phyloP scores from a whole-genome alignment of 2,113 vertebrate species.

The Stercorarius parasiticus region DNA sequence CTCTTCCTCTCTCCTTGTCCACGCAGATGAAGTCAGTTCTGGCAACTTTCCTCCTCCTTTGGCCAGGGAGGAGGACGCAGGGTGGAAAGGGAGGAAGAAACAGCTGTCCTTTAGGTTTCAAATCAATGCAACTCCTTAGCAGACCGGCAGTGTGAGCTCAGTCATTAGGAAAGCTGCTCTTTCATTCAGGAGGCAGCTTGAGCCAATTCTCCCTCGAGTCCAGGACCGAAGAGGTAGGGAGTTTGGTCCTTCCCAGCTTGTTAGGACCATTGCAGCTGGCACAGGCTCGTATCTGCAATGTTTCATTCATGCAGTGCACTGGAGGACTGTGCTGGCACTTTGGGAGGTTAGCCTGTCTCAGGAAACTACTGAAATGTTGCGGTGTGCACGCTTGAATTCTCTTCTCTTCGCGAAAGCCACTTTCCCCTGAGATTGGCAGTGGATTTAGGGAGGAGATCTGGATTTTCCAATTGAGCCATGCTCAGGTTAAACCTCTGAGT shows the following conservation, averaged over 20 bases:
- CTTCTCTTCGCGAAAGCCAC: fast-evolving
- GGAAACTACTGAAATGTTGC: not conserved
- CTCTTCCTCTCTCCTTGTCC: not conserved
- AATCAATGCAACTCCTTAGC: slow-evolving; percentile 8
- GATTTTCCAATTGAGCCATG: not conserved
- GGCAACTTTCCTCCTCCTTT: not conserved
- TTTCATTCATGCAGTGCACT: not conserved
- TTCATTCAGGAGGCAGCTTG: not conserved
- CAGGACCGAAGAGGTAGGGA: not conserved
- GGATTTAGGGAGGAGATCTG: not conserved
- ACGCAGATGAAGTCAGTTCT: not conserved
- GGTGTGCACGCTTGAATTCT: not conserved
- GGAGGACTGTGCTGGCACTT: not conserved
- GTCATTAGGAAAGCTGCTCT: slow-evolving; percentile 10
- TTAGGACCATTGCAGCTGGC: not conserved
- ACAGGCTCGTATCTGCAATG: not conserved
- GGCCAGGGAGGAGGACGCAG: not conserved
- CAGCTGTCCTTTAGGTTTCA: slow-evolving; percentile 39
- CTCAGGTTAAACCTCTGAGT: not conserved
- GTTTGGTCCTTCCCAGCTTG: not conserved
- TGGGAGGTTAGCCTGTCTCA: not conserved
- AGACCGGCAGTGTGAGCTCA: not conserved
- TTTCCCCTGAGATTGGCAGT: not conserved
- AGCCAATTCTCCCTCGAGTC: not conserved
- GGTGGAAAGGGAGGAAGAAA: not conserved